phyloP scores from a whole-genome alignment of 2,113 vertebrate genomes.

The Riparia riparia region DNA sequence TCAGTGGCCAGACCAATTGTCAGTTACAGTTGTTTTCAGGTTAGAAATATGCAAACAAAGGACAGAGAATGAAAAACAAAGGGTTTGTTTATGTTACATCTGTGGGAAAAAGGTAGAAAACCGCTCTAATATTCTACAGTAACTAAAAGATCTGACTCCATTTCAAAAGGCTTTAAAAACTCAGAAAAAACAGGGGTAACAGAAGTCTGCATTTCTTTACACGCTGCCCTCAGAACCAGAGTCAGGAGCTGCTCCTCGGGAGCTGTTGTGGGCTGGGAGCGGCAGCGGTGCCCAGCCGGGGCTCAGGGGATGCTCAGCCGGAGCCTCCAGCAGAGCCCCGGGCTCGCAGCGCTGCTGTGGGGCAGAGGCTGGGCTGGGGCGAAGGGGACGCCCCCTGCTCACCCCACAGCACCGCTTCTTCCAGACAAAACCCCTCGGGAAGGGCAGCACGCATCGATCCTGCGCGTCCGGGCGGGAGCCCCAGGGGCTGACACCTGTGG shows the following conservation, averaged over 20 bases:
- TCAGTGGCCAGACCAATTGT: too few relatives aligned
- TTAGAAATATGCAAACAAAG: too few relatives aligned
- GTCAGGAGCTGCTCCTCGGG: not conserved
- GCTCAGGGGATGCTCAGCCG: not conserved
- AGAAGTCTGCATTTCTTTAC: not conserved
- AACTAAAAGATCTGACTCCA: too few relatives aligned
- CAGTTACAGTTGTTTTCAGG: too few relatives aligned
- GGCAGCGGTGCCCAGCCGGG: not conserved
- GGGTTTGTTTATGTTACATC: too few relatives aligned
- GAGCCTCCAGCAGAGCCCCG: not conserved
- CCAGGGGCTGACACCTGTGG: rapidly evolving
- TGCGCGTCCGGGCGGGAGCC: not conserved
- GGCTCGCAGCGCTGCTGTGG: not conserved
- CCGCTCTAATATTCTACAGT: too few relatives aligned
- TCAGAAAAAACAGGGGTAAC: too few relatives aligned
- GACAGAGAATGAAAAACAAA: too few relatives aligned
- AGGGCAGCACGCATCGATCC: not conserved
- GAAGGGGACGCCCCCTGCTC: not conserved
- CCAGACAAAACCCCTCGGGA: not conserved
- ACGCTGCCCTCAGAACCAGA: not conserved
- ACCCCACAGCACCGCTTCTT: not conserved
- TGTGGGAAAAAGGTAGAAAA: too few relatives aligned
- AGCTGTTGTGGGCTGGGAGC: not conserved
- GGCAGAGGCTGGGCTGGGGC: not conserved
- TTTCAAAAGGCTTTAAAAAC: too few relatives aligned